Conservation (phyloP, 1,140 invertebrate species). For the Rhyacophila brunnea region DNA sequence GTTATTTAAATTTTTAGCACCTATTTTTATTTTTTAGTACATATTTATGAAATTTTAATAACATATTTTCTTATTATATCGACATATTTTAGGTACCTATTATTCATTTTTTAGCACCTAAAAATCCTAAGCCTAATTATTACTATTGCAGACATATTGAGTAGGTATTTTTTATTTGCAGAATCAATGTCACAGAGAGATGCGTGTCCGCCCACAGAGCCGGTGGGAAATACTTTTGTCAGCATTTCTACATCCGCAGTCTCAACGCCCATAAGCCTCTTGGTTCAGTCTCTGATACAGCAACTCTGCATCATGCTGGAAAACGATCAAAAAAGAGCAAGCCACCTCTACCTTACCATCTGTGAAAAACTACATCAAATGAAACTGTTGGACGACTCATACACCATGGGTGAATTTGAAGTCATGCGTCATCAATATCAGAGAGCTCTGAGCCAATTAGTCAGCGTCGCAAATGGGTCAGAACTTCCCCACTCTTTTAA, state of each 20-base stretch:
- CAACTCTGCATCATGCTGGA: constrained; percentile 62
- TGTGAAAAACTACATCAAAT: constrained; percentile 64
- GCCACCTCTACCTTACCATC: constrained; percentile 61
- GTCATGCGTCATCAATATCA: constrained; percentile 64
- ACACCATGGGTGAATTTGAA: constrained; percentile 64
- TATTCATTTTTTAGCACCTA: too few relatives aligned
- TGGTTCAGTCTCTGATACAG: constrained; percentile 64
- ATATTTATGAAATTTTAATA: too few relatives aligned
- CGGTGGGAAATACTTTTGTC: constrained; percentile 10
- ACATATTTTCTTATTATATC: too few relatives aligned
- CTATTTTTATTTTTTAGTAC: too few relatives aligned
- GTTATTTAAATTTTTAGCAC: too few relatives aligned
- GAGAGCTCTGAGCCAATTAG: constrained; percentile 59
- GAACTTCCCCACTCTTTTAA: constrained; percentile 44
- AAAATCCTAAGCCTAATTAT: too few relatives aligned
- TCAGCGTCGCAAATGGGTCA: constrained; percentile 55
- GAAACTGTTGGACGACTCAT: constrained; percentile 67
- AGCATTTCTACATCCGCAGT: constrained; percentile 9
- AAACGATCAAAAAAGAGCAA: constrained; percentile 55
- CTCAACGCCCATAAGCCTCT: constrained; percentile 58
- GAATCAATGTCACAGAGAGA: neutral
- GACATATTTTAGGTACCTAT: too few relatives aligned
- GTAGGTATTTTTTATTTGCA: too few relatives aligned
- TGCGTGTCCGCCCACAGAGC: constrained; percentile 15
- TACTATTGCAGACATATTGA: too few relatives aligned